These are phyloP conservation scores for Clarias gariepinus DNA, from an alignment of 2,113 vertebrate species.

Conservation along the genomic window DNA sequence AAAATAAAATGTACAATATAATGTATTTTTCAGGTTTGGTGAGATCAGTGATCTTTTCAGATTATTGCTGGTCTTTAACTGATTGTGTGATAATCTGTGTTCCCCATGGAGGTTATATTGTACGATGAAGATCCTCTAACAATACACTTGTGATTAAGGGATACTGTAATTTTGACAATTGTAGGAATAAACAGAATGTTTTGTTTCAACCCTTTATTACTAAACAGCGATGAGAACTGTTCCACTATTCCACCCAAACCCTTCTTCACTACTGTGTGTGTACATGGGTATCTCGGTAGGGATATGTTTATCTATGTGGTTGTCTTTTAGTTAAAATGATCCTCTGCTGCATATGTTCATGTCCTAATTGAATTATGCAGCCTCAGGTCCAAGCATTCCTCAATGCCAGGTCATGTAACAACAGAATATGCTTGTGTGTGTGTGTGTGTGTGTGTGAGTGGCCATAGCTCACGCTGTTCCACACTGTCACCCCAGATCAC, in stretches of 20 bases:
- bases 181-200: not conserved
- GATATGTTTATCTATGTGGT: conserved; percentile 21
- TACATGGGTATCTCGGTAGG: not conserved
- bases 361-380: conserved; percentile 69
- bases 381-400: conserved; percentile 55
- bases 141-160: not conserved
- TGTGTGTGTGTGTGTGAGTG: not conserved
- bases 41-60: not conserved
- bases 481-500: conserved; percentile 59
- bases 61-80: not conserved
- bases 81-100: not conserved
- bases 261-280: not conserved
- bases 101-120: not conserved
- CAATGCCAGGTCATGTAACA: conserved; percentile 55
- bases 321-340: conserved; percentile 32
- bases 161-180: too few relatives aligned
- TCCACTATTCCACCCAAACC: not conserved
- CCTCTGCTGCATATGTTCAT: conserved; percentile 33
- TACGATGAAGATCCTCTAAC: not conserved
- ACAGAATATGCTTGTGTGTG: not conserved
- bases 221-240: conserved; percentile 37
- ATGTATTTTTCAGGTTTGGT: not conserved
- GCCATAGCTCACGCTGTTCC: conserved; percentile 38
- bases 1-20: not conserved
- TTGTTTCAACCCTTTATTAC: conserved; percentile 37